Evolutionary conservation across 37 sponge, comb jelly and placozoan species (phyloP).

Genomic region (Lycopodina hypogea): DNA sequence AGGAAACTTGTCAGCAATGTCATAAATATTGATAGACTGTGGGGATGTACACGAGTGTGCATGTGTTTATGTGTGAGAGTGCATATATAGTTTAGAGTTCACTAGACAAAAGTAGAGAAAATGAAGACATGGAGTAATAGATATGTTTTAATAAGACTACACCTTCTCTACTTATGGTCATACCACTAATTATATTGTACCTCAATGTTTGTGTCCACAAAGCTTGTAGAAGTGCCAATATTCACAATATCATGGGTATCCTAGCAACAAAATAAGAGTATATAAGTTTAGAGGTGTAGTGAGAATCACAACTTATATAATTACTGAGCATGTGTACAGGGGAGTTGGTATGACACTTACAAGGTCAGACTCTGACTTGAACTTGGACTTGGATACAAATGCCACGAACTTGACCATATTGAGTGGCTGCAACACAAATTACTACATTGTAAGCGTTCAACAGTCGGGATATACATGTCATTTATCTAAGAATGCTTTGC

Average conservation of each 20-base stretch:
- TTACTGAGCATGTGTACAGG: not conserved
- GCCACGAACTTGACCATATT: slow-evolving; percentile 89
- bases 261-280: slow-evolving; percentile 16
- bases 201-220: slow-evolving; percentile 60
- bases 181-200: not conserved
- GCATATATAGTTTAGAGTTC: too few relatives aligned
- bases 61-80: too few relatives aligned
- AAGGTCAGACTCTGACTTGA: slow-evolving; percentile 13
- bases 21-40: slow-evolving; percentile 81
- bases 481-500: too few relatives aligned
- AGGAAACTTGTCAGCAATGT: slow-evolving; percentile 95
- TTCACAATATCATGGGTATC: slow-evolving; percentile 65
- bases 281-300: not conserved
- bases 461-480: too few relatives aligned
- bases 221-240: slow-evolving; percentile 61
- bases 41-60: not conserved
- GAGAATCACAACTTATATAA: not conserved
- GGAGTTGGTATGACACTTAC: slow-evolving; percentile 33
- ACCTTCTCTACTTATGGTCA: too few relatives aligned
- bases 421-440: slow-evolving; percentile 63
- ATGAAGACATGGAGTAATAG: too few relatives aligned
- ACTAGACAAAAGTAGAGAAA: too few relatives aligned
- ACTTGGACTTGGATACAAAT: slow-evolving; percentile 76
- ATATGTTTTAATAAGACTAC: not conserved
- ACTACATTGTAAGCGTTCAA: too few relatives aligned